Conservation (phyloP, 2,888 invertebrate species). For the Panopea generosa region DNA sequence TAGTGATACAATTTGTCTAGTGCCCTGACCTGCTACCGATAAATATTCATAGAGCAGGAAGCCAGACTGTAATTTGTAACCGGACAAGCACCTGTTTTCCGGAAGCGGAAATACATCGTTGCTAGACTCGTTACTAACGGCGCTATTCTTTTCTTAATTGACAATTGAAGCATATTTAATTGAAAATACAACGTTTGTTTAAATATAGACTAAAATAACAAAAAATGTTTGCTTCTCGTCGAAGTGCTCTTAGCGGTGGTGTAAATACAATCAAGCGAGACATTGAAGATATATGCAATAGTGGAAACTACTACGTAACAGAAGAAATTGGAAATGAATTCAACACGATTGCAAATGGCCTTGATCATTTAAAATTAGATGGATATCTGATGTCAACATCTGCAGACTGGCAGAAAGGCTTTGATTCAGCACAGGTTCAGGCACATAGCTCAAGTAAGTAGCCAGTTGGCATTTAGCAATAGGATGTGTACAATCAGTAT, state of each 20-base stretch:
- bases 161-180: conserved; percentile 37
- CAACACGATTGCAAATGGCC: conserved; percentile 77
- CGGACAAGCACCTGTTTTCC: conserved; percentile 26
- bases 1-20: too few relatives aligned
- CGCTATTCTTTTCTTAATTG: conserved; percentile 53
- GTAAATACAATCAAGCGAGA: conserved; percentile 63
- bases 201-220: not conserved
- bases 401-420: conserved; percentile 72
- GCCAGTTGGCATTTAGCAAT: too few relatives aligned
- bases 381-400: conserved; percentile 76
- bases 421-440: conserved; percentile 57
- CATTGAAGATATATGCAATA: conserved; percentile 72
- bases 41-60: too few relatives aligned
- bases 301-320: conserved; percentile 82
- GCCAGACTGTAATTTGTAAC: too few relatives aligned
- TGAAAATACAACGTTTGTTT: conserved; percentile 21
- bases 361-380: conserved; percentile 82
- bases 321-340: conserved; percentile 81
- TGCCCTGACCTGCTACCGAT: too few relatives aligned
- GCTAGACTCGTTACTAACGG: conserved; percentile 64
- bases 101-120: conserved; percentile 56
- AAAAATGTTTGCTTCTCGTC: conserved; percentile 50
- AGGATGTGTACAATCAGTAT: too few relatives aligned
- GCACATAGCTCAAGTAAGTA: conserved; percentile 56
- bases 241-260: conserved; percentile 49